Conservation (phyloP, 2,113 vertebrate species). For the Struthio camelus region DNA sequence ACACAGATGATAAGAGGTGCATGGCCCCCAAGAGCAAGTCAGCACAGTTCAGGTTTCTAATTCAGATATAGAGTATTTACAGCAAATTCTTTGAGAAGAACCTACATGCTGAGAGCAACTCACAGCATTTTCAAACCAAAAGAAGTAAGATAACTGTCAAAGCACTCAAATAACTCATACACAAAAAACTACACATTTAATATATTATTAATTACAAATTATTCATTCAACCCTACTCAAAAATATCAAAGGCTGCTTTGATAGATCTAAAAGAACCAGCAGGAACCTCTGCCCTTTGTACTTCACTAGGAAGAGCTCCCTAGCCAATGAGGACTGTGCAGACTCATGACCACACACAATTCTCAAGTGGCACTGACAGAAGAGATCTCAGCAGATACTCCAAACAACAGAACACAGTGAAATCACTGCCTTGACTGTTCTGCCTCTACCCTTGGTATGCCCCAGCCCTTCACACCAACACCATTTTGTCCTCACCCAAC, state of each 20-base stretch:
- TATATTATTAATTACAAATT: slow-evolving; percentile 6
- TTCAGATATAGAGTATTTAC: background rate
- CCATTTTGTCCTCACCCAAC: background rate
- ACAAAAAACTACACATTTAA: background rate
- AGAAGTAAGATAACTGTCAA: background rate
- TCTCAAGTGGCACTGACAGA: background rate
- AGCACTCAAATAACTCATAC: background rate
- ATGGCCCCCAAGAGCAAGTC: background rate
- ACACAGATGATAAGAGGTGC: background rate
- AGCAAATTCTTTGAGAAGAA: background rate
- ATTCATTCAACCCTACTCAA: background rate
- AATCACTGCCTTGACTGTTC: background rate
- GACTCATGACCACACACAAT: background rate
- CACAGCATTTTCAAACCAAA: background rate
- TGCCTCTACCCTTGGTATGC: background rate
- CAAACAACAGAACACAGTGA: background rate
- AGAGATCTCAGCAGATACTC: background rate
- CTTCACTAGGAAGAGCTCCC: background rate
- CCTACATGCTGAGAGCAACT: background rate
- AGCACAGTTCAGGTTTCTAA: background rate
- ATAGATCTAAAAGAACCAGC: slow-evolving; percentile 19
- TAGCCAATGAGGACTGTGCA: background rate
- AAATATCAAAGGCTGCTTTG: slow-evolving; percentile 15
- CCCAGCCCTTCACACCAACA: background rate
- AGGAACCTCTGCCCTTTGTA: slow-evolving; percentile 1